Evolutionary conservation across 2,797 vertebrate species (phyloP).

Genomic region (Oreochromis mossambicus): DNA sequence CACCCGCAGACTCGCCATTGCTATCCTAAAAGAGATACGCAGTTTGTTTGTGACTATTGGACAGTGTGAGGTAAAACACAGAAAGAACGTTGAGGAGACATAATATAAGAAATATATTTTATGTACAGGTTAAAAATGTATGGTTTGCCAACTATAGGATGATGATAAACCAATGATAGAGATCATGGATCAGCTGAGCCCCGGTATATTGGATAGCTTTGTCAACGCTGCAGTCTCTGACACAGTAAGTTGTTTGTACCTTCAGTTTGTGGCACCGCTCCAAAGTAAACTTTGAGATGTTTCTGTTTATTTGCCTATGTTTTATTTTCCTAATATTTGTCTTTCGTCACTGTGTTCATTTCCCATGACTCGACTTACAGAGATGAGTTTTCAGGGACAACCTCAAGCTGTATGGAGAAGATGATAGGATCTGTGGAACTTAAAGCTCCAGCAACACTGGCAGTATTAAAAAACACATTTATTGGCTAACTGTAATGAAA

Average conservation of each 20-base stretch:
- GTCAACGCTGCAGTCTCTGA: slow-evolving; percentile 91
- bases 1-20: slow-evolving; percentile 88
- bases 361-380: neutral
- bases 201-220: slow-evolving; percentile 91
- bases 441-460: neutral
- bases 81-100: neutral
- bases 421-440: neutral
- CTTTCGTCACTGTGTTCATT: neutral
- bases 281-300: neutral
- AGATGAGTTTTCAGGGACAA: neutral
- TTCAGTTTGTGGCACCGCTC: neutral
- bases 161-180: slow-evolving; percentile 98
- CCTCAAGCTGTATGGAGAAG: neutral
- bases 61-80: slow-evolving; percentile 85
- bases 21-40: slow-evolving; percentile 91
- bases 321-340: neutral
- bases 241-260: slow-evolving; percentile 76
- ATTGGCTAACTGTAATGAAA: neutral
- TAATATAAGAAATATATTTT: neutral
- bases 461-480: neutral
- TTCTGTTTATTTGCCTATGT: neutral
- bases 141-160: slow-evolving; percentile 74
- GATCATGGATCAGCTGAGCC: slow-evolving; percentile 95
- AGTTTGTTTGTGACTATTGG: slow-evolving; percentile 88
- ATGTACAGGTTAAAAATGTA: neutral